Evolutionary conservation across 1,140 invertebrate species (phyloP), one percentile per base, ranked within the genome.

Genomic region (Oryctes rhinoceros): DNA sequence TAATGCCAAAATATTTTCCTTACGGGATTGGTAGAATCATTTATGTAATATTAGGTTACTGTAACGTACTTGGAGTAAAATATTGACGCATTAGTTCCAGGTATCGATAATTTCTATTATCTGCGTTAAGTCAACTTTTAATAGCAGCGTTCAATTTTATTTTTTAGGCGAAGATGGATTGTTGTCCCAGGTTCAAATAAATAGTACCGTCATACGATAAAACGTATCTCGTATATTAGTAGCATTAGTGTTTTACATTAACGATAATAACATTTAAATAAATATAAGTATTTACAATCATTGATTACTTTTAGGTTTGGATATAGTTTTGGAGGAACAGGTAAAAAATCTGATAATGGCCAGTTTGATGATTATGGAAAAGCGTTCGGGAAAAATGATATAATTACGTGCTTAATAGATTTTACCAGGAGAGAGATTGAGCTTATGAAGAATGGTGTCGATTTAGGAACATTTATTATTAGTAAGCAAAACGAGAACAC

Each of bases 261-360:
- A 37, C 20, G 20, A 4, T 30, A 24, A 30, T 30, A 37, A 71
- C 67, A 24, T 11, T 10, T 37, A 20, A 4, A 35, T 24, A 2
- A 35, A n/a, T 10, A 13, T 35, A 74, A 0, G 39, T 3, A 11
- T 78, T 82, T 81, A 76, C 67, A 15, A 78, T 81, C 83, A 7
- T 85, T 89, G 89, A 91, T 91, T 48, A 24, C 15, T 80, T 65
- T 95, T 89, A 92, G 93, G 84, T 92, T 94, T 87, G 96, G 98
- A 4, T 99, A 94, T 91, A 99, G 99, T 0, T 99, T 96, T 90
- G 99, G 99, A 83, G 98, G 98, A n/a, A 99, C 99, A 15, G 99
- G 98, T 0, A 99, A 99, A 88, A 99, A 99, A 86, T 99, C 98
- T 0, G 96, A 97, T 89, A 92, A 93, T 44, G 96, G 94, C 84